A percentile compares a stretch with the other conserved stretches of the same genome.
phyloP scores from a whole-genome alignment of 1,140 invertebrate genomes.

The Drosophila murphyi region DNA sequence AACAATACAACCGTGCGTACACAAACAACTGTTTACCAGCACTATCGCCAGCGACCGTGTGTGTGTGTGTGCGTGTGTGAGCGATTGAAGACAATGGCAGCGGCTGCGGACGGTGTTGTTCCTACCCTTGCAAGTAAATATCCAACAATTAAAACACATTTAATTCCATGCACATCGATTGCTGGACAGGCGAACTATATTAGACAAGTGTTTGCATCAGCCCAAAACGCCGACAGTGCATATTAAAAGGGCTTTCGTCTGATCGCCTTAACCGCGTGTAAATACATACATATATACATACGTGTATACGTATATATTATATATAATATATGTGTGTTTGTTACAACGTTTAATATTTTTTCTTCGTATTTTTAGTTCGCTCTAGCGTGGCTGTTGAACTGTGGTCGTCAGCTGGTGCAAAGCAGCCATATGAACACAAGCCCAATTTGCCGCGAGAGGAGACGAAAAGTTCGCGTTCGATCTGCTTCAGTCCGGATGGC shows the following conservation, averaged over 20 bases:
- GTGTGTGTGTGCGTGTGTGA: conserved; percentile 53
- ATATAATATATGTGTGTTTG: conserved; percentile 12
- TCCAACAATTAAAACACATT: conserved; percentile 20
- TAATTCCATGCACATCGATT: conserved; percentile 7
- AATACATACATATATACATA: not conserved
- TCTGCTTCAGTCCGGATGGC: conserved; percentile 89
- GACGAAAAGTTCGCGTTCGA: conserved; percentile 88
- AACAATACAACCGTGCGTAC: conserved; percentile 63
- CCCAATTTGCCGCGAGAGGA: conserved; percentile 87
- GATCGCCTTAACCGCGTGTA: conserved; percentile 55
- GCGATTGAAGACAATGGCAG: conserved; percentile 84
- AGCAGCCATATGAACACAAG: conserved; percentile 85
- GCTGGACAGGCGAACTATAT: not conserved
- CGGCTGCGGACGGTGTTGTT: conserved; percentile 84
- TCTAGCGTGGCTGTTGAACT: conserved; percentile 83
- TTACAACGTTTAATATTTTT: conserved; percentile 18
- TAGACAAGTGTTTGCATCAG: not conserved
- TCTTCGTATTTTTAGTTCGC: conserved; percentile 72
- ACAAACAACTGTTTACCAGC: conserved; percentile 66
- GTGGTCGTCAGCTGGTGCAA: conserved; percentile 75
- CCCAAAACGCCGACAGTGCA: not conserved
- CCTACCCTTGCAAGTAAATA: conserved; percentile 84
- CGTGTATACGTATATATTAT: conserved; percentile 1
- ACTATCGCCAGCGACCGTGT: conserved; percentile 56
- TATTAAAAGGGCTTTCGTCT: not conserved